These are phyloP conservation scores for Sigmodon hispidus DNA, from an alignment of 2,113 vertebrate species.

Conservation along the genomic window DNA sequence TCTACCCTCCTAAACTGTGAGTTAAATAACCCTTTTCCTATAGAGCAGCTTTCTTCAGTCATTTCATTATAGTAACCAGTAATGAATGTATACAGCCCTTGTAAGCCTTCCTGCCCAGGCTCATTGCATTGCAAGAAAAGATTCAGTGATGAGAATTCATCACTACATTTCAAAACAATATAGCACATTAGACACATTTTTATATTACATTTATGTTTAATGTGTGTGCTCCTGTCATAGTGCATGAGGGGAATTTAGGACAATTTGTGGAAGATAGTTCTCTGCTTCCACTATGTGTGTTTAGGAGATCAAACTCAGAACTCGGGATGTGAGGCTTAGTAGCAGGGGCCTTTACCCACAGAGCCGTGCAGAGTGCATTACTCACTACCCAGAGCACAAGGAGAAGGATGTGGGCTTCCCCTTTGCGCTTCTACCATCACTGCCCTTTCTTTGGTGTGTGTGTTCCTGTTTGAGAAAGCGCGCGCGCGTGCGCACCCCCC, in stretches of 20 bases:
- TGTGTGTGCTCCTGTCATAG: background rate
- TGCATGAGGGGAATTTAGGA: background rate
- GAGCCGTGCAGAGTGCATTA: background rate
- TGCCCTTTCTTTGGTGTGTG: background rate
- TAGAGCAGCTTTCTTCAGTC: background rate
- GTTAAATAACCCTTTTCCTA: background rate
- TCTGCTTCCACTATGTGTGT: background rate
- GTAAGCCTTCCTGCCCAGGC: background rate
- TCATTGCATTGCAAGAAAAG: background rate
- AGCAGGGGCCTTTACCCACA: background rate
- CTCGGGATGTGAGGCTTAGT: background rate
- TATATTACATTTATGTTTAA: background rate
- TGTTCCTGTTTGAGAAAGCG: background rate
- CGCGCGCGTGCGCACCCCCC: too few relatives aligned
- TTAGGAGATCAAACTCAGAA: background rate
- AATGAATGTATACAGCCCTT: background rate
- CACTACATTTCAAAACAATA: background rate
- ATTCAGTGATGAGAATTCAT: background rate
- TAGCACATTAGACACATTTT: background rate
- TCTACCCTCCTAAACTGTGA: background rate
- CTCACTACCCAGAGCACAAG: background rate
- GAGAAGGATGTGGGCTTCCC: background rate
- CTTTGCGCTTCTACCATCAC: background rate
- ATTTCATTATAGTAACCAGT: background rate
- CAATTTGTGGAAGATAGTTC: background rate